Evolutionary conservation across 2,888 invertebrate species (phyloP), one percentile per base, ranked within the genome.

Genomic region (Cataglyphis livida): DNA sequence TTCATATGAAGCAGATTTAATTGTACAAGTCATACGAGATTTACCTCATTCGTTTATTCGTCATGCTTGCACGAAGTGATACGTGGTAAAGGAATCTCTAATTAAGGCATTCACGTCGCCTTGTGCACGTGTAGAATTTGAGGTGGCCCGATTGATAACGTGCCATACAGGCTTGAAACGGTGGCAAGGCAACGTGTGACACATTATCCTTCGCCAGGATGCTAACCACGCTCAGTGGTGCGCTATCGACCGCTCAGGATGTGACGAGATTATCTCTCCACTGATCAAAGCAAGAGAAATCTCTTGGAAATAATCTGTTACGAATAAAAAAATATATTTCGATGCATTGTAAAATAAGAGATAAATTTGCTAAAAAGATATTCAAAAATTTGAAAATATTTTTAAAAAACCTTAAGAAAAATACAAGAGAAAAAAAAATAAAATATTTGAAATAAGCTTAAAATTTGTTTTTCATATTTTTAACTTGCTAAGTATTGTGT

Each of bases 71-170:
- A 48, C 64, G 44, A 35, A 35, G 32, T 21, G 48, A 62, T 74
- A 48, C 74, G 62, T 9, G 70, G 59, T 61, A 70, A 79, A 70
- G 78, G 78, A 70, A 79, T 79, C 78, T 35, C 59, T 79, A 79
- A 79, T 79, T 79, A 79, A 70, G 78, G 59, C 44, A 79, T 61
- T 79, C 70, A 79, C 70, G 70, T 79, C 59, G 59, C 59, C 59
- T 61, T 21, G 78, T 35, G 59, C 44, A 57, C 70, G 78, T 79
- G 78, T 70, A 79, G 70, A 82, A 79, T 82, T 82, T 61, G 79
- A 82, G 82, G 62, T 82, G 82, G 54, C 41, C 41, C 28, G 38
- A 70, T 54, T 79, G 82, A 82, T 79, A 70, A 82, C 78, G 82
- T 38, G 82, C 66, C 78, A 38, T 9, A 66, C 66, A 76, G n/a